Evolutionary conservation across 2,797 vertebrate genomes (phyloP).

Genomic region (Agapornis canus): DNA sequence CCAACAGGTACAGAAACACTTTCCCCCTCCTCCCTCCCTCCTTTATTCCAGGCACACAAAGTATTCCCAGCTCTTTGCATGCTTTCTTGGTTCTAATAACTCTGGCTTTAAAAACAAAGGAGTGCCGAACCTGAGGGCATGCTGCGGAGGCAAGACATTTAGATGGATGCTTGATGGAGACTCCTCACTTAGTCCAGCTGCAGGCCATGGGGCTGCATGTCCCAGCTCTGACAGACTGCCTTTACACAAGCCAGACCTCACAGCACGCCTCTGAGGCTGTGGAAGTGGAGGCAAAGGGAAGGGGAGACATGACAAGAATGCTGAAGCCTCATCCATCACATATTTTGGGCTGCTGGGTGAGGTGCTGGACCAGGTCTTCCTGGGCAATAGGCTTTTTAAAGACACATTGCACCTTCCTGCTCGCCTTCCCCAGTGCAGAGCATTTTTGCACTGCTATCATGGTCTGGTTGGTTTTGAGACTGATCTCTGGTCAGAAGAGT

Average conservation of each 20-base stretch:
- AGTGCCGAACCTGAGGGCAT: conserved; percentile 71
- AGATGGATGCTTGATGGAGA: conserved; percentile 75
- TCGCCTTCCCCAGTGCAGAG: not conserved
- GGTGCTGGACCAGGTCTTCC: conserved; percentile 30
- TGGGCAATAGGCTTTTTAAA: conserved; percentile 38
- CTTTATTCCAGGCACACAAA: not conserved
- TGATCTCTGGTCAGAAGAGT: not conserved
- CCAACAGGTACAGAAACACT: not conserved
- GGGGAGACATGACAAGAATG: conserved; percentile 64
- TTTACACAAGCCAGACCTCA: conserved; percentile 83
- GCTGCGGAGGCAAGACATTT: conserved; percentile 47
- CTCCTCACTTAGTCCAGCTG: conserved; percentile 70
- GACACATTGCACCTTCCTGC: not conserved
- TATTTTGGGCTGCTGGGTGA: conserved; percentile 35
- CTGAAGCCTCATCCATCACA: conserved; percentile 70
- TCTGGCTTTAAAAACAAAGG: conserved; percentile 73
- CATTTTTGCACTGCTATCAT: not conserved
- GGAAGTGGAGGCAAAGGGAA: conserved; percentile 10
- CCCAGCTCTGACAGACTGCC: conserved; percentile 75
- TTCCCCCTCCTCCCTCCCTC: not conserved
- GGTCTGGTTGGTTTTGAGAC: not conserved
- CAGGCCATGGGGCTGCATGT: conserved; percentile 76
- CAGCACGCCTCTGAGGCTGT: conserved; percentile 63
- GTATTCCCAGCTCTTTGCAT: not conserved
- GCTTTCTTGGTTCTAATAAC: conserved; percentile 64